Conservation (phyloP, 2,113 vertebrate species). For the zebrafish (Danio rerio) region DNA sequence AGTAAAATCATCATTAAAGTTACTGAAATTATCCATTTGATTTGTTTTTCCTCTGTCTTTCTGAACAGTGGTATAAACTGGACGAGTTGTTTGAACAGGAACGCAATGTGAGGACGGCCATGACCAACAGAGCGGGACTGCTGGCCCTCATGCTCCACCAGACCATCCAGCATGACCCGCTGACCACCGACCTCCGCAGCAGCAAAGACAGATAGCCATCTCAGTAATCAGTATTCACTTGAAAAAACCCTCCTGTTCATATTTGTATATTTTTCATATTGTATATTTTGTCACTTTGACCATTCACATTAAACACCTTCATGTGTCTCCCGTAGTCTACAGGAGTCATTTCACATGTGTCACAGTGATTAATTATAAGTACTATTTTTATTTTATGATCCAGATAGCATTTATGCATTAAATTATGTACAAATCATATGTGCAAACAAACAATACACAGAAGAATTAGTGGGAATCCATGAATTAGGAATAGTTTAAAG, state of each 20-base stretch:
- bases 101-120: conserved; percentile 89
- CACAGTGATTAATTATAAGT: neutral
- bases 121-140: conserved; percentile 92
- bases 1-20: no score
- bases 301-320: conserved; percentile 20
- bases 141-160: conserved; percentile 93
- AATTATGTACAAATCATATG: no score
- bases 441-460: no score
- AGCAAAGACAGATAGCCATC: conserved; percentile 84
- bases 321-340: neutral
- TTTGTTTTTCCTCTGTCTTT: neutral
- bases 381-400: no score
- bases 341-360: neutral
- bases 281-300: neutral
- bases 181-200: conserved; percentile 87
- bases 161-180: conserved; percentile 90
- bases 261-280: conserved; percentile 37
- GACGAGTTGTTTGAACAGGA: conserved; percentile 94
- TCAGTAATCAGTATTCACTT: neutral
- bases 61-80: conserved; percentile 89
- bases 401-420: no score
- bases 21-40: no score
- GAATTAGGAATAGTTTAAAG: no score
- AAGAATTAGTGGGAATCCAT: no score
- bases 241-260: neutral